Evolutionary conservation across 2,888 invertebrate species (phyloP).

Genomic region (Emesis castigata): DNA sequence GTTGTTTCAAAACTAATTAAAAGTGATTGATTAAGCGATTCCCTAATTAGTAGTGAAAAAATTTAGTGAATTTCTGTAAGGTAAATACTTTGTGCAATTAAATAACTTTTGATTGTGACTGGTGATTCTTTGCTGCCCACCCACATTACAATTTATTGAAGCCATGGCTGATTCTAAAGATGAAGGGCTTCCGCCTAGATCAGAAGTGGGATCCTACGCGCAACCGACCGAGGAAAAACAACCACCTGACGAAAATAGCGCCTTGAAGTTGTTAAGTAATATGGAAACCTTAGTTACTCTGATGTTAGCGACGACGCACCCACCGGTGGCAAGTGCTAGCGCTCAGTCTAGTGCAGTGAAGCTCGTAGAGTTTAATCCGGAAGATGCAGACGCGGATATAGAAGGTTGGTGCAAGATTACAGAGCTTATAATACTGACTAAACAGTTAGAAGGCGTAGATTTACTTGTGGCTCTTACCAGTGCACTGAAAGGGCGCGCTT

Average conservation of each 20-base stretch:
- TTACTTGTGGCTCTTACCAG: conserved; percentile 59
- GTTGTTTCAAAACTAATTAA: neutral
- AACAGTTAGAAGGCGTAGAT: conserved; percentile 55
- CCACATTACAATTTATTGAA: neutral
- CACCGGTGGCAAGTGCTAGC: neutral
- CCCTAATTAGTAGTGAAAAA: conserved; percentile 11
- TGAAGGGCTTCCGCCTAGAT: neutral
- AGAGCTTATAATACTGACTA: conserved; percentile 41
- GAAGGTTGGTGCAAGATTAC: conserved; percentile 63
- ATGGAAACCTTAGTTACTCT: neutral
- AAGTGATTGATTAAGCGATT: neutral
- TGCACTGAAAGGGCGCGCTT: conserved; percentile 62
- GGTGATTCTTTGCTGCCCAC: neutral
- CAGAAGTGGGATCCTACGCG: neutral
- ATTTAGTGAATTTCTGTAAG: neutral
- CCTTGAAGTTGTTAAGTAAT: neutral
- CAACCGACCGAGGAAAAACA: neutral
- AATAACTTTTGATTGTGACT: neutral
- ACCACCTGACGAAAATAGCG: neutral
- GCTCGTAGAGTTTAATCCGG: neutral
- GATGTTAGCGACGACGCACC: neutral
- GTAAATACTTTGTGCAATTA: neutral
- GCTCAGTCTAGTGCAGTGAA: neutral
- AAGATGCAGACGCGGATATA: conserved; percentile 49
- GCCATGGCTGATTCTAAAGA: neutral